phyloP scores from a whole-genome alignment of 2,888 invertebrate genomes.

The Neria commutata region DNA sequence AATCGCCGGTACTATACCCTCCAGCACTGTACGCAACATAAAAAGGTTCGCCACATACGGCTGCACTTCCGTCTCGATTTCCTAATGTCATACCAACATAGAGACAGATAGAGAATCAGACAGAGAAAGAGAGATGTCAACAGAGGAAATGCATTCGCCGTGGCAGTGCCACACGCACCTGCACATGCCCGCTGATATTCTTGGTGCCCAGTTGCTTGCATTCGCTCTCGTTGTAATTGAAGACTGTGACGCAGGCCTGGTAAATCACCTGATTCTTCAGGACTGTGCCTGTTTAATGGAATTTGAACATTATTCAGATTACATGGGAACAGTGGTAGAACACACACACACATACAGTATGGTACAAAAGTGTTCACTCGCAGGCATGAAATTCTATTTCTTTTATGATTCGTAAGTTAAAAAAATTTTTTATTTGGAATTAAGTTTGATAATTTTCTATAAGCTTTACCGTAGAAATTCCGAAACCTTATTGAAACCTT shows the following conservation, averaged over 20 bases:
- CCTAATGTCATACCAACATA: too few relatives aligned
- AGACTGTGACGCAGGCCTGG: conserved; percentile 70
- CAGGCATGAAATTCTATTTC: too few relatives aligned
- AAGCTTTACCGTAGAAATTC: too few relatives aligned
- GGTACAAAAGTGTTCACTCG: neutral
- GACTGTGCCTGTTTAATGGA: conserved; percentile 57
- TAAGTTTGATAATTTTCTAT: too few relatives aligned
- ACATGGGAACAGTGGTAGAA: too few relatives aligned
- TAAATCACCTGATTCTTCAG: conserved; percentile 72
- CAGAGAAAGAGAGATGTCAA: too few relatives aligned
- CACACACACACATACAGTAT: neutral
- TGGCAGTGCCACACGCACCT: conserved; percentile 48
- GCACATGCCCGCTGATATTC: conserved; percentile 64
- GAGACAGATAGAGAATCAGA: too few relatives aligned
- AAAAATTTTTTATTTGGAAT: neutral
- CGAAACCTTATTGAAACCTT: too few relatives aligned
- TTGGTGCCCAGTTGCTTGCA: conserved; percentile 62
- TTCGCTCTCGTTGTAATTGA: conserved; percentile 66
- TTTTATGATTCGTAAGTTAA: too few relatives aligned
- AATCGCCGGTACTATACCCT: conserved; percentile 71
- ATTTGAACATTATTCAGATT: too few relatives aligned
- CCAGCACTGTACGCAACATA: conserved; percentile 68
- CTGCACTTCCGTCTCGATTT: conserved; percentile 68
- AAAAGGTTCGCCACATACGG: conserved; percentile 69
- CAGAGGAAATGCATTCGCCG: too few relatives aligned